These are phyloP conservation scores for Tinea pellionella DNA, from an alignment of 2,888 invertebrate species.

Conservation along the genomic window DNA sequence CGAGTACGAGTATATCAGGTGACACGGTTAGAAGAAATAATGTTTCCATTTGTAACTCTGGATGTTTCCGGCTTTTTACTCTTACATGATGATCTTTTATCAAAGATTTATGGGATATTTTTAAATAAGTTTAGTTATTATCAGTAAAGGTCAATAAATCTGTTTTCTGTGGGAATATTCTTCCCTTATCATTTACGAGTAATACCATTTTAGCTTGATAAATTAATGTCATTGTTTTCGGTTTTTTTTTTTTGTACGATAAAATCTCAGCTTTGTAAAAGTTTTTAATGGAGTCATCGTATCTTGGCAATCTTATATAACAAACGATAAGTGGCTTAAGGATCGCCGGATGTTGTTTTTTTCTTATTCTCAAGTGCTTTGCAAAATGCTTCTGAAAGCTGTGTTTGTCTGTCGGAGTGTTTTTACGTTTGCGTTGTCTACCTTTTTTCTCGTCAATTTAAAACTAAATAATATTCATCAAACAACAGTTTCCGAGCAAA, in stretches of 20 bases:
- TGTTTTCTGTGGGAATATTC: background rate
- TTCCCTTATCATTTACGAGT: background rate
- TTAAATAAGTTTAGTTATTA: background rate
- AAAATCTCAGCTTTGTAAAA: background rate
- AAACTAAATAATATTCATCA: background rate
- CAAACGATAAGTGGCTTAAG: constrained; percentile 33
- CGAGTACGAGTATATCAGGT: constrained; percentile 41
- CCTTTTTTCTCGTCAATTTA: background rate
- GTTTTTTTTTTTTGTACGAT: background rate
- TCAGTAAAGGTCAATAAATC: constrained; percentile 10
- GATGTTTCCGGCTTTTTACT: constrained; percentile 51
- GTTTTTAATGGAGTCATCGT: constrained; percentile 9
- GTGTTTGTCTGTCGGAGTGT: constrained; percentile 1
- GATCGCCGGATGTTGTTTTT: constrained; percentile 50
- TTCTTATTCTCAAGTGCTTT: constrained; percentile 49
- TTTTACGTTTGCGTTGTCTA: background rate
- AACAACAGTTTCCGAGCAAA: background rate
- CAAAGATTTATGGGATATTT: constrained; percentile 8
- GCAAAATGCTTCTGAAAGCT: constrained; percentile 55
- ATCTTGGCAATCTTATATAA: background rate
- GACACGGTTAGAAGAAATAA: constrained; percentile 47
- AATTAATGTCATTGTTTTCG: background rate
- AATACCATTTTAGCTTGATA: background rate
- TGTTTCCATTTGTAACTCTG: constrained; percentile 53
- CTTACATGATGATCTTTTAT: constrained; percentile 14